Conservation (phyloP, 2,113 vertebrate species). For the Heterocephalus glaber region DNA sequence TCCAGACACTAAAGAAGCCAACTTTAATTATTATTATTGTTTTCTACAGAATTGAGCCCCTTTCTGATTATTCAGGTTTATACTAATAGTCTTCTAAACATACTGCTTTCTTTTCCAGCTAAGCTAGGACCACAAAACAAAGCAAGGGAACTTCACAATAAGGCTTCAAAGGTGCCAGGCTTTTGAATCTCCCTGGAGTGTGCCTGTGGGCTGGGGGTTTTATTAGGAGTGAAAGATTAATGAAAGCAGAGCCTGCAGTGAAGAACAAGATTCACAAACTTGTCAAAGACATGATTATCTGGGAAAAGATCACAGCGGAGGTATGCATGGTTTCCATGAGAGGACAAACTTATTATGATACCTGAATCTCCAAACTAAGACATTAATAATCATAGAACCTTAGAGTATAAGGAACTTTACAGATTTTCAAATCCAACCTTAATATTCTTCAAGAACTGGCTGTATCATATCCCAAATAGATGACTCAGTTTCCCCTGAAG, state of each 20-base stretch:
- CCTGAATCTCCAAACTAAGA: not conserved
- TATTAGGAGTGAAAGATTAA: conserved; percentile 72
- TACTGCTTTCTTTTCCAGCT: conserved; percentile 50
- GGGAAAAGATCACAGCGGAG: conserved; percentile 58
- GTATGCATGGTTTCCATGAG: conserved; percentile 40
- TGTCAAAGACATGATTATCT: conserved; percentile 37
- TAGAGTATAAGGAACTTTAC: not conserved
- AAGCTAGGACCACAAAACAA: conserved; percentile 62
- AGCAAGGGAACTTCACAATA: conserved; percentile 52
- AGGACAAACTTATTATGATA: not conserved
- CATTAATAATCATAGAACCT: not conserved
- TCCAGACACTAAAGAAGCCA: conserved; percentile 77
- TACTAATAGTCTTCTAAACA: conserved; percentile 73
- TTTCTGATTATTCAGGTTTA: conserved; percentile 78
- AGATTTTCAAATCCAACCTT: not conserved
- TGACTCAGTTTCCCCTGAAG: conserved; percentile 15
- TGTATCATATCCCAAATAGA: not conserved
- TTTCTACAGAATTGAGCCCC: conserved; percentile 70
- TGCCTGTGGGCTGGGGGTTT: conserved; percentile 54
- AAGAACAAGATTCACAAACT: conserved; percentile 61
- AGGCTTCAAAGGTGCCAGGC: conserved; percentile 47
- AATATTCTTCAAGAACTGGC: not conserved
- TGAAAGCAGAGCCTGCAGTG: conserved; percentile 57
- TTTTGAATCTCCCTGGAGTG: conserved; percentile 25
- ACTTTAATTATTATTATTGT: conserved; percentile 80